Base-by-base conservation (phyloP, 2,113 vertebrate species). In the Myiopsitta monachus region DNA sequence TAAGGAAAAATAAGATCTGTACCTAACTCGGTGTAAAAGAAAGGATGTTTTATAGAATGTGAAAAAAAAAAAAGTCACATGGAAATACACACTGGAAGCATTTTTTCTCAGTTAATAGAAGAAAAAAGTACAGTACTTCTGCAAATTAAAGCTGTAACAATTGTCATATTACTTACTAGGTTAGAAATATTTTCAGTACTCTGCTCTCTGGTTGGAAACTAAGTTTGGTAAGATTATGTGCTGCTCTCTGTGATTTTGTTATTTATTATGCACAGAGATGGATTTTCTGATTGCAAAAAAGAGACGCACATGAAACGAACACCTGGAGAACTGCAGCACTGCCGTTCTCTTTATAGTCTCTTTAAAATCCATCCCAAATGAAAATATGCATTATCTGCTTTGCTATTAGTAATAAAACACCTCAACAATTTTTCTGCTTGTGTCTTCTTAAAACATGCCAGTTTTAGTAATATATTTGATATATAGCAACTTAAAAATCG, bases 1-100 rank as follows among this genome's bases (percentile, higher is more conserved):
- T 95, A 95, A 91, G 93, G 86, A 87, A 86, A 80, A 82, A 41
- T 63, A 90, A 76, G 28, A 43, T 91, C 92, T 96, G 43, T 88
- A 87, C 26, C 62, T 91, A 83, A 93, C 23, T 22, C 55, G 61
- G 63, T 94, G n/a, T 86, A 83, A 51, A 52, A 11, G 23, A 61
- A 85, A 90, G 13, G 21, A 19, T 7, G 10, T 22, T 66, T 94
- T 62, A 41, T 18, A 54, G 19, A 78, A 88, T 18, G 31, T 46
- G 28, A 94, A 87, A 68, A 87, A 68, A 67, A 75, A 85, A 44
- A 21, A 57, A 46, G 33, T 43, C 30, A 28, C 22, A 22, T 12
- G 5, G 17, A 91, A 85, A 67, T 22, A 81, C 8, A 84, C 8
- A 33, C 10, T 44, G n/a, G 11, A 82, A 72, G 38, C 2, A 13